Evolutionary conservation across 2,888 invertebrate genomes (phyloP).

Genomic region (Drosophila vallismaia): DNA sequence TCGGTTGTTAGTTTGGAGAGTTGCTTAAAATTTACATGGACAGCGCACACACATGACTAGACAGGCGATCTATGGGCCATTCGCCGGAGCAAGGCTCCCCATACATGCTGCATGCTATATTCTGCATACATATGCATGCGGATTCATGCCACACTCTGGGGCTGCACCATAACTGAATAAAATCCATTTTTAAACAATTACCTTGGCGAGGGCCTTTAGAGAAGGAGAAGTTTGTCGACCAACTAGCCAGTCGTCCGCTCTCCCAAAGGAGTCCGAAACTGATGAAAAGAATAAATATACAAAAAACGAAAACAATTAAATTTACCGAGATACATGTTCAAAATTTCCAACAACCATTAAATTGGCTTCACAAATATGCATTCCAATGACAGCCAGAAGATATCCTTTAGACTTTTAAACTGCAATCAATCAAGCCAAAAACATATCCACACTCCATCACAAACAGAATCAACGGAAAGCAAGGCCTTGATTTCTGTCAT

Average conservation of each 20-base stretch:
- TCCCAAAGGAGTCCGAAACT: conserved; percentile 4
- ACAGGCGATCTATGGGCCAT: conserved; percentile 55
- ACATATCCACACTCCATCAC: conserved; percentile 10
- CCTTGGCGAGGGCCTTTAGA: conserved; percentile 68
- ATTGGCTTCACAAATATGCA: not conserved
- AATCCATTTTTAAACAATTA: conserved; percentile 78
- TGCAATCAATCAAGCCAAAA: conserved; percentile 21
- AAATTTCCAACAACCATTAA: not conserved
- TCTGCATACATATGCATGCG: not conserved
- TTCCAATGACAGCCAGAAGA: not conserved
- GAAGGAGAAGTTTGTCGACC: conserved; percentile 61
- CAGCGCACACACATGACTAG: conserved; percentile 56
- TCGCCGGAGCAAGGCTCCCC: not conserved
- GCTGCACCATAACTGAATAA: conserved; percentile 68
- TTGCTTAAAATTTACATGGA: conserved; percentile 66
- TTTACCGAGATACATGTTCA: not conserved
- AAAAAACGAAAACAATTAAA: not conserved
- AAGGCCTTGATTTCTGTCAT: conserved; percentile 4
- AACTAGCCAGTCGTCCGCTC: conserved; percentile 39
- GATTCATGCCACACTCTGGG: conserved; percentile 3
- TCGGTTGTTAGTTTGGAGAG: conserved; percentile 67
- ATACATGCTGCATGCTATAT: too few relatives aligned
- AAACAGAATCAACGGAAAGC: not conserved
- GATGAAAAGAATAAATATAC: not conserved
- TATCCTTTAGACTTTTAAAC: not conserved